Percentiles rank a stretch among this genome's conserved stretches.
These are phyloP conservation scores for Bambusicola thoracicus DNA, from an alignment of 2,113 vertebrate species.

Conservation along the genomic window DNA sequence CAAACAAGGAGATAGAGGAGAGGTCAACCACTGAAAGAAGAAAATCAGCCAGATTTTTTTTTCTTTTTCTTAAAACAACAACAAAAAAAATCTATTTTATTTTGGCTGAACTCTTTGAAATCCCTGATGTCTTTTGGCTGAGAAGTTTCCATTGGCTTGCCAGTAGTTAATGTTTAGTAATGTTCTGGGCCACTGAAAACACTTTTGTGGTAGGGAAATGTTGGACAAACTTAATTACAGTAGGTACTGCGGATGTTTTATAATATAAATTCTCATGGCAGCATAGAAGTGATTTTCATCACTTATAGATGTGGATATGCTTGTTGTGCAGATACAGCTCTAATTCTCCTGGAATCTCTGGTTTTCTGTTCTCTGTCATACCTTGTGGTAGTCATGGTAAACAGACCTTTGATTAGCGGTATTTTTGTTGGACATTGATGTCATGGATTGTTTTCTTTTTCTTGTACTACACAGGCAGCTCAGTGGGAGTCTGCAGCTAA, in stretches of 20 bases:
- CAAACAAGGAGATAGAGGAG: not conserved
- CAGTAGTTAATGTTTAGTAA: not conserved
- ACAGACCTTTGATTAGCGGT: slow-evolving; percentile 30
- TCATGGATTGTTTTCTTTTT: slow-evolving; percentile 21
- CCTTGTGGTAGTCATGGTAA: slow-evolving; percentile 47
- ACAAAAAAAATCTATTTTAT: slow-evolving; percentile 53
- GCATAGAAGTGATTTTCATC: not conserved
- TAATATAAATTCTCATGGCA: not conserved
- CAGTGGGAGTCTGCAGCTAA: not conserved
- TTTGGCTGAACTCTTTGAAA: slow-evolving; percentile 63
- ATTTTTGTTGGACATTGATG: slow-evolving; percentile 41
- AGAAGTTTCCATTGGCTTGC: not conserved
- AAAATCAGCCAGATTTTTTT: not conserved
- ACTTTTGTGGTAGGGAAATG: not conserved
- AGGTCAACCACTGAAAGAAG: slow-evolving; percentile 51
- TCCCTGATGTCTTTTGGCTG: slow-evolving; percentile 51
- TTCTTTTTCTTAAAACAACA: not conserved
- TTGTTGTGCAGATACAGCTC: not conserved
- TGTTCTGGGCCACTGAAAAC: slow-evolving; percentile 18
- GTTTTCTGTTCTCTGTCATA: slow-evolving; percentile 49
- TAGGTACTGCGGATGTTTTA: not conserved
- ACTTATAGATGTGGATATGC: not conserved
- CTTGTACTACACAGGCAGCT: not conserved
- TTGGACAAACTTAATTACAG: not conserved
- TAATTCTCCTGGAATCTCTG: slow-evolving; percentile 22